Percentiles rank a stretch among this genome's conserved stretches.
These are phyloP conservation scores for Patiria miniata DNA, from an alignment of 35 echinoderm and acorn worm genomes.

Conservation along the genomic window DNA sequence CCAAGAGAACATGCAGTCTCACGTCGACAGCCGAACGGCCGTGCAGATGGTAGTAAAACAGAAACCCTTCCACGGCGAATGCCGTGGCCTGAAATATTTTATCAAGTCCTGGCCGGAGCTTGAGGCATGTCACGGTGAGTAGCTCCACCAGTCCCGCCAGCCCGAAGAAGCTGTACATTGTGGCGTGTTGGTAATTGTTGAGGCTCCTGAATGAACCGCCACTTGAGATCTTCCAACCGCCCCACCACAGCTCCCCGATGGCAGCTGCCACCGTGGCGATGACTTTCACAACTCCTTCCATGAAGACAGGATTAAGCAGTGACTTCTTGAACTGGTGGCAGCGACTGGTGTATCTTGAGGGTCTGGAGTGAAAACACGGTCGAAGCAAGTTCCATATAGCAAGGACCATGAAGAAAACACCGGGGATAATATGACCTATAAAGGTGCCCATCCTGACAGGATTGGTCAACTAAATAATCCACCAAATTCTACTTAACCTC, in stretches of 20 bases:
- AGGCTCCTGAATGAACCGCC: not conserved
- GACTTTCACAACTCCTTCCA: not conserved
- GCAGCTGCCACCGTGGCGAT: not conserved
- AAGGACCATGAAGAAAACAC: not conserved
- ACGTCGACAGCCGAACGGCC: not conserved
- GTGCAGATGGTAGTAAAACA: conserved; percentile 6
- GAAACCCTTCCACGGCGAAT: not conserved
- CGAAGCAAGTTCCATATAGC: not conserved
- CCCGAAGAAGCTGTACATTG: conserved; percentile 14
- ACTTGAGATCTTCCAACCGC: not conserved
- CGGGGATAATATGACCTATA: not conserved
- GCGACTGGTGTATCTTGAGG: not conserved
- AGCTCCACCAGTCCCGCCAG: not conserved
- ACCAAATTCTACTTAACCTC: too few relatives aligned
- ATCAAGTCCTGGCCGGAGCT: not conserved
- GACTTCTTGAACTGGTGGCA: not conserved
- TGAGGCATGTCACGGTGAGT: not conserved
- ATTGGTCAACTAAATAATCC: too few relatives aligned
- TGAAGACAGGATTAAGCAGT: not conserved
- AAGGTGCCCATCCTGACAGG: not conserved
- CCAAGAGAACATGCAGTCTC: not conserved
- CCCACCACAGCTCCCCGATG: not conserved
- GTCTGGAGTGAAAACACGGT: not conserved
- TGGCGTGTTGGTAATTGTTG: conserved; percentile 11
- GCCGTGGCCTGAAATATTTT: not conserved